Evolutionary conservation across 1,140 invertebrate genomes (phyloP).

Genomic region (Penaeus chinensis): DNA sequence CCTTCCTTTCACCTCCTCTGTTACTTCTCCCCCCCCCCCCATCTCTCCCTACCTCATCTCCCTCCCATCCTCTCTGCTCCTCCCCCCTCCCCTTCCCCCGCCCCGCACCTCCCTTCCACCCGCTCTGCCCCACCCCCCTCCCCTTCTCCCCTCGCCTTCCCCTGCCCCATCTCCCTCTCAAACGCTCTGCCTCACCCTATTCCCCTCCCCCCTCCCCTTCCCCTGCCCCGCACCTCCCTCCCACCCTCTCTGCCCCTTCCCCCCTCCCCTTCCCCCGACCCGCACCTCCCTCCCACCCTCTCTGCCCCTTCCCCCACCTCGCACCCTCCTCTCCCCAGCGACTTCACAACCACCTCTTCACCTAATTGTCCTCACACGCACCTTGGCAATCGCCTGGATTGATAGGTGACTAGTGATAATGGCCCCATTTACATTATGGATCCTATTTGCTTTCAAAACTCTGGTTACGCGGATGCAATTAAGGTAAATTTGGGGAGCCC

Average conservation of each 20-base stretch:
- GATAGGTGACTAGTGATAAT: constrained; percentile 56
- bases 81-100: background rate
- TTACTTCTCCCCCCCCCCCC: no score
- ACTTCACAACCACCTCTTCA: background rate
- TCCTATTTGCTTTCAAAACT: constrained; percentile 56
- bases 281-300: no score
- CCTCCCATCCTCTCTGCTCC: background rate
- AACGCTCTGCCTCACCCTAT: no score
- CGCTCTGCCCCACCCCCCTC: background rate
- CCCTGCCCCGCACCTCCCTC: background rate
- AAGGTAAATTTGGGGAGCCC: constrained; percentile 26
- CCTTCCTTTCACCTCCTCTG: no score
- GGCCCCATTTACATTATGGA: constrained; percentile 47
- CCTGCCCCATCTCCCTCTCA: no score
- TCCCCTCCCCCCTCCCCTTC: no score
- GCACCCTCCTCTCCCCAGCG: background rate
- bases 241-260: no score
- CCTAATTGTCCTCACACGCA: constrained; percentile 41
- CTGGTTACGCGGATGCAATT: constrained; percentile 39
- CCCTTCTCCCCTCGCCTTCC: no score
- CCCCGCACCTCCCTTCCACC: background rate
- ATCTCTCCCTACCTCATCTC: background rate
- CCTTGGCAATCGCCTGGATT: constrained; percentile 35
- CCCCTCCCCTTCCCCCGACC: background rate
- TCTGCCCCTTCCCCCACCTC: background rate